phyloP scores from a whole-genome alignment of 2,888 invertebrate genomes.

The Hoplodrina blanda region DNA sequence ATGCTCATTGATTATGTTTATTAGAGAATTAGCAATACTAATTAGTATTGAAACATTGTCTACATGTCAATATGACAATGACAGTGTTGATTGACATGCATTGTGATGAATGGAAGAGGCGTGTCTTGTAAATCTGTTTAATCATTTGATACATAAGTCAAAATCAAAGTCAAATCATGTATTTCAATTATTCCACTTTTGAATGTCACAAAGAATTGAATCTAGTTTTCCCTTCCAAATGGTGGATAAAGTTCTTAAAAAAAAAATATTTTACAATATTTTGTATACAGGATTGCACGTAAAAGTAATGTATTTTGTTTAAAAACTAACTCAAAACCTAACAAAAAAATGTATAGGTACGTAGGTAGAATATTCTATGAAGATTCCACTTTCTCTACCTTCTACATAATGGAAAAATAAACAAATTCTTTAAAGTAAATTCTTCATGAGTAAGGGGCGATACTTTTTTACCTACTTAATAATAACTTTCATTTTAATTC shows the following conservation, averaged over 20 bases:
- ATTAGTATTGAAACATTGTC: conserved; percentile 18
- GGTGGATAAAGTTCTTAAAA: too few species aligned
- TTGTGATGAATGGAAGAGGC: conserved; percentile 18
- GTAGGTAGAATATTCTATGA: too few species aligned
- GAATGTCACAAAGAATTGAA: too few species aligned
- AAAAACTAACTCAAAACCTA: too few species aligned
- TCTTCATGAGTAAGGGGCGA: conserved; percentile 20
- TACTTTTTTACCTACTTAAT: conserved; percentile 12
- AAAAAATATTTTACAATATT: too few species aligned
- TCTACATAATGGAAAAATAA: neutral
- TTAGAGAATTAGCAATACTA: conserved; percentile 3
- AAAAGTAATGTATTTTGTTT: too few species aligned
- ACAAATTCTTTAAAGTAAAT: conserved; percentile 10
- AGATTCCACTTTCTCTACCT: conserved; percentile 20
- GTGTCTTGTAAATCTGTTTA: conserved; percentile 3
- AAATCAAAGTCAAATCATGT: too few species aligned
- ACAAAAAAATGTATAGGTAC: too few species aligned
- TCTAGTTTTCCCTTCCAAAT: too few species aligned
- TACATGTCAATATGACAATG: conserved; percentile 13
- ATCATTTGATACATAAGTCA: neutral
- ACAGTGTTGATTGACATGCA: conserved; percentile 13
- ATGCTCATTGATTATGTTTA: neutral
- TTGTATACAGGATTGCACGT: too few species aligned
- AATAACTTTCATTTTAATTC: conserved; percentile 35
- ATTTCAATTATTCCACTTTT: too few species aligned